Percentiles rank a stretch among this genome's conserved stretches.
These are phyloP conservation scores for Drosophila phalerata DNA, from an alignment of 2,888 invertebrate genomes.

Conservation along the genomic window DNA sequence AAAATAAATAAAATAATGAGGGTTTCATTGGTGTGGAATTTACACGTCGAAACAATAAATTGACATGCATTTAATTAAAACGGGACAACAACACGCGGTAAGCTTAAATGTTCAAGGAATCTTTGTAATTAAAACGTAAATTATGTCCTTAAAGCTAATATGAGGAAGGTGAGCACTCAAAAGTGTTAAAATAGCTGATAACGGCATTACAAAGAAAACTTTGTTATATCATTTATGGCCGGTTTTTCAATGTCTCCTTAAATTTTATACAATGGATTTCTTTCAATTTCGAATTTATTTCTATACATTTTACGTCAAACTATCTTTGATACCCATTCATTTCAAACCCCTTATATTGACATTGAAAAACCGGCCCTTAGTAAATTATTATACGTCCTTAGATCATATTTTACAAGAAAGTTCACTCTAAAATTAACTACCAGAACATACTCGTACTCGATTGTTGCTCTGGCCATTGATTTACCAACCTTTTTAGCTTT, in stretches of 20 bases:
- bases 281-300: too few relatives aligned
- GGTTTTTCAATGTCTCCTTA: too few relatives aligned
- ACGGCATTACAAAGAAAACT: background rate
- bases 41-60: slow-evolving; percentile 14
- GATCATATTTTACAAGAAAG: background rate
- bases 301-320: too few relatives aligned
- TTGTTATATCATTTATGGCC: too few relatives aligned
- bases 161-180: background rate
- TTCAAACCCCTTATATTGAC: too few relatives aligned
- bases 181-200: background rate
- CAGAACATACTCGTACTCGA: background rate
- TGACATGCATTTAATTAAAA: slow-evolving; percentile 32
- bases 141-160: background rate
- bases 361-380: too few relatives aligned
- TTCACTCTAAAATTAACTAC: background rate
- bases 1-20: slow-evolving; percentile 8
- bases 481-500: background rate
- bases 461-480: background rate
- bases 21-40: background rate
- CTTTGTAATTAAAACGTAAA: background rate
- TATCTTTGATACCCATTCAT: too few relatives aligned
- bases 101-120: background rate
- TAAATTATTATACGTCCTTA: background rate
- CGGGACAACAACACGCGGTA: background rate
- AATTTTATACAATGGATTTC: too few relatives aligned